Base-by-base conservation (phyloP, 2,113 vertebrate species). In the Sinocyclocheilus maitianheensis region DNA sequence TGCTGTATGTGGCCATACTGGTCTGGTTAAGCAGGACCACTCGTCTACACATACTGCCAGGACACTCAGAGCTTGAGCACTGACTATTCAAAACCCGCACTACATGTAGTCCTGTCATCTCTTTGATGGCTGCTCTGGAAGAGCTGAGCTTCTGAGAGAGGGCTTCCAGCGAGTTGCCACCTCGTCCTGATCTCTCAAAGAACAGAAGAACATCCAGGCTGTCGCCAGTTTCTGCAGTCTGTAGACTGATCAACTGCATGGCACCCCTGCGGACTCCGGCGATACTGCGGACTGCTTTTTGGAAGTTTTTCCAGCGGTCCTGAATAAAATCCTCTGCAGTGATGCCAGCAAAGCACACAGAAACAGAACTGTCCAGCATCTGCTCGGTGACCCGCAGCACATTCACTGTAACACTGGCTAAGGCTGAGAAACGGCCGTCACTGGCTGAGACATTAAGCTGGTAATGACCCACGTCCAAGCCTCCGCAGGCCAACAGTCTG, bases 261-360 rank as follows among this genome's bases (percentile, higher is more conserved):
- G 95, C 94, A 0, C 90, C 94, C 89, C 94, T 95, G 77, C 91
- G 91, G 65, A 94, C 91, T 0, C 95, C 95, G 26, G 96, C 86
- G 81, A 94, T 89, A 75, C 94, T 95, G 71, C 94, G 92, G 4
- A 96, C 30, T 0, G 94, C 95, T 79, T 95, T 94, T 87, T 96
- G 96, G 90, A 96, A 95, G 91, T 95, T 96, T 81, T 95, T 95
- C 95, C 96, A 96, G 80, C 96, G 95, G 88, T 96, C 94, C 0
- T 95, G 95, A 0, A 96, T 94, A 37, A 97, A 97, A 75, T 96
- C 94, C 14, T 96, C 95, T 0, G 96, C 95, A 8, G 95, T 92
- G 34, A 96, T 93, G 34, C 94, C 95, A 84, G 95, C 94, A 43
- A 97, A 95, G 48, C 94, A 94, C 72, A 97, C 78, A 0, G 93